Evolutionary conservation across 2,797 vertebrate genomes (phyloP).

Genomic region (Toxotes lorentzi): DNA sequence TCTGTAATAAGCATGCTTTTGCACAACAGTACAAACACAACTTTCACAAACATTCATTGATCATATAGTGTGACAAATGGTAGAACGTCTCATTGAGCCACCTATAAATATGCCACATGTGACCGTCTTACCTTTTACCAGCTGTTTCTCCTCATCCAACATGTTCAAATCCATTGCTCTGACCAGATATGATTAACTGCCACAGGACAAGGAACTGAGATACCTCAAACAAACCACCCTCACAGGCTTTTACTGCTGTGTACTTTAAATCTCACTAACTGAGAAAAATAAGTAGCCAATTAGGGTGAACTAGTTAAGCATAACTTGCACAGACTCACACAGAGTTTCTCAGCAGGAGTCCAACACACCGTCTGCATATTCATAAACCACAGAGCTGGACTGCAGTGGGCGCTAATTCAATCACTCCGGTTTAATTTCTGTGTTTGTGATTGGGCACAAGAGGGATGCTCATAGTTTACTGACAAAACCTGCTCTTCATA

Average conservation of each 20-base stretch:
- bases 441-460: slow-evolving; percentile 10
- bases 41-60: background rate
- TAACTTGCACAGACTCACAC: slow-evolving; percentile 34
- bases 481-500: background rate
- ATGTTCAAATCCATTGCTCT: background rate
- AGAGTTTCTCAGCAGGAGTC: slow-evolving; percentile 51
- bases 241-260: background rate
- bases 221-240: background rate
- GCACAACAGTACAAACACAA: background rate
- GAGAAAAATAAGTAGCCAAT: slow-evolving; percentile 32
- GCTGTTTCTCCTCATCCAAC: background rate
- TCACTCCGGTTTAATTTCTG: slow-evolving; percentile 1
- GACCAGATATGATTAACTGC: background rate
- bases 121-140: background rate
- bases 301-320: slow-evolving; percentile 12
- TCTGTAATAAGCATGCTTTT: background rate
- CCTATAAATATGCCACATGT: background rate
- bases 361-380: slow-evolving; percentile 38
- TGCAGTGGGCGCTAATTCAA: background rate
- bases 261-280: slow-evolving; percentile 26
- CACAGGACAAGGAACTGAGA: background rate
- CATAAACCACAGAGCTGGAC: slow-evolving; percentile 51
- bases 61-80: background rate
- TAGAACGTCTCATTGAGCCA: background rate
- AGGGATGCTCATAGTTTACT: background rate